Percentiles rank a stretch among this genome's conserved stretches.
Evolutionary conservation across 1,140 invertebrate species (phyloP).

Genomic region (Delia radicum): DNA sequence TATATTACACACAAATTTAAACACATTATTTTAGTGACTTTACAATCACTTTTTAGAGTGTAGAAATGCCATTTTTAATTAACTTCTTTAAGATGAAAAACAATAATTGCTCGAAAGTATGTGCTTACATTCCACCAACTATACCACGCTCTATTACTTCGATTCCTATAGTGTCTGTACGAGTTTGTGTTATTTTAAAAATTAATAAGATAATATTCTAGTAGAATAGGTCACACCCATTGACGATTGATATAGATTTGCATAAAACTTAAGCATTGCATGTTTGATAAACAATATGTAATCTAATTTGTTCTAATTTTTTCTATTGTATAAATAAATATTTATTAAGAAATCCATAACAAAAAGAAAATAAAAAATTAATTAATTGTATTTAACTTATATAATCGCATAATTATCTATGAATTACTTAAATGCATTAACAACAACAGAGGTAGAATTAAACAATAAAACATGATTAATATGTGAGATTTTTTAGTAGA

Average conservation of each 20-base stretch:
- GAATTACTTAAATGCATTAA: neutral
- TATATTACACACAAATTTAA: too few relatives aligned
- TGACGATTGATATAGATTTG: neutral
- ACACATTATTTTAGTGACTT: too few relatives aligned
- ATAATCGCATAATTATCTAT: conserved; percentile 15
- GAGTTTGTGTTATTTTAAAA: neutral
- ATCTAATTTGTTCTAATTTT: neutral
- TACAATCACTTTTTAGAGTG: too few relatives aligned
- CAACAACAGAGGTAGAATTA: too few relatives aligned
- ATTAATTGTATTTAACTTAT: conserved; percentile 17
- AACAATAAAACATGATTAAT: too few relatives aligned
- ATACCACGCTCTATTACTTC: neutral
- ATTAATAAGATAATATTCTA: neutral
- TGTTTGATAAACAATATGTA: conserved; percentile 19
- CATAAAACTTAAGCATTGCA: conserved; percentile 14
- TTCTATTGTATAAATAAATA: neutral
- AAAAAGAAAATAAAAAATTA: conserved; percentile 15
- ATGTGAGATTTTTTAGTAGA: too few relatives aligned
- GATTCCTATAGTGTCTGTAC: neutral
- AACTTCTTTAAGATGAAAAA: conserved; percentile 17
- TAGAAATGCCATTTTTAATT: neutral
- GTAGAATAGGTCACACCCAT: conserved; percentile 10
- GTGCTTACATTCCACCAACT: neutral
- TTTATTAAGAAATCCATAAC: neutral
- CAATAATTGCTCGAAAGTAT: conserved; percentile 19